A percentile compares a stretch with the other conserved stretches of the same genome.
phyloP scores from a whole-genome alignment of 2,888 invertebrate genomes.

The Meta bourneti region DNA sequence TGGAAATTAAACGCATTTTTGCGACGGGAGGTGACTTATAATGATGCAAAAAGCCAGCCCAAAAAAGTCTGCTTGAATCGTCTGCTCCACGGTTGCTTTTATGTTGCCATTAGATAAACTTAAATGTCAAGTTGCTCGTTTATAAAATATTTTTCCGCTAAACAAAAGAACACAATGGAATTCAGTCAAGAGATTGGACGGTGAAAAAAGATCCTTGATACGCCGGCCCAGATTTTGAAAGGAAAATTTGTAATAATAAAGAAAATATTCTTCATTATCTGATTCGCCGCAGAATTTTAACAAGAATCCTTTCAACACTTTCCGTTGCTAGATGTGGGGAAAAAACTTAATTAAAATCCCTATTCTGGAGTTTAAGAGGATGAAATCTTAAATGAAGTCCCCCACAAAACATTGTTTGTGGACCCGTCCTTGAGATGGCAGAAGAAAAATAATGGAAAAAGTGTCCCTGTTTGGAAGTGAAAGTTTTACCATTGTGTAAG shows the following conservation, averaged over 20 bases:
- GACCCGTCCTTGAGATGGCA: constrained; percentile 11
- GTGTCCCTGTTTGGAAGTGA: not conserved
- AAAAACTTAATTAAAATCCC: constrained; percentile 61
- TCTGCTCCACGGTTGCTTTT: constrained; percentile 5
- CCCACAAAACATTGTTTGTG: constrained; percentile 42
- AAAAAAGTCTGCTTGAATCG: not conserved
- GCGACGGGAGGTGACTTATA: not conserved
- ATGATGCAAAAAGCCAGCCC: not conserved
- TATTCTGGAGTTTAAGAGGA: constrained; percentile 31
- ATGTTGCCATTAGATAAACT: constrained; percentile 45
- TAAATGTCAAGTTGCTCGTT: constrained; percentile 60
- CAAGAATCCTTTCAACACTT: constrained; percentile 46
- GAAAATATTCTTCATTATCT: constrained; percentile 42
- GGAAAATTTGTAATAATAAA: constrained; percentile 50
- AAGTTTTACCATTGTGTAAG: constrained; percentile 27
- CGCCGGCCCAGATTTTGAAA: not conserved
- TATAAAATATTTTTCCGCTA: constrained; percentile 28
- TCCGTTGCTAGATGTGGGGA: not conserved
- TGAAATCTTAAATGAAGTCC: constrained; percentile 41
- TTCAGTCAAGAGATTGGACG: not conserved
- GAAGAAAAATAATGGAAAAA: not conserved
- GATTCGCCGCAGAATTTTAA: constrained; percentile 57
- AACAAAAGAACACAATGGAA: constrained; percentile 40
- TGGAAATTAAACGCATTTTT: constrained; percentile 17
- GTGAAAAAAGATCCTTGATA: constrained; percentile 2